Evolutionary conservation across 2,113 vertebrate genomes (phyloP).

Genomic region (Callospermophilus lateralis): DNA sequence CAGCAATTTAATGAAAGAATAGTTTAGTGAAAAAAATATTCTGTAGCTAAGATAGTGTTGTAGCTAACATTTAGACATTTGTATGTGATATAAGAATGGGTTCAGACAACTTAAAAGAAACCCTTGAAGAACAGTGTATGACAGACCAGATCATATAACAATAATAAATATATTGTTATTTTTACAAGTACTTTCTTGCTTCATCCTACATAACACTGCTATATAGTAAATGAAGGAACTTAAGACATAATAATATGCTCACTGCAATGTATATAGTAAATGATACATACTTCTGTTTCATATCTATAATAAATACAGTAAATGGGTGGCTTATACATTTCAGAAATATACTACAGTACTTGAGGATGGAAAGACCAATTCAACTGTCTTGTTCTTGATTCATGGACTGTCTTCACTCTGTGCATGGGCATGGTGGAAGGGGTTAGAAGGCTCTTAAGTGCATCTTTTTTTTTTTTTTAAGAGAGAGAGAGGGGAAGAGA

Average conservation of each 20-base stretch:
- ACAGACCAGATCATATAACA: too few relatives aligned
- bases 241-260: not conserved
- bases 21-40: not conserved
- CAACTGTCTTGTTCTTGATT: not conserved
- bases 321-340: not conserved
- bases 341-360: not conserved
- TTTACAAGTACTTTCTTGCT: not conserved
- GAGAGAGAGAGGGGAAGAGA: too few relatives aligned
- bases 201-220: not conserved
- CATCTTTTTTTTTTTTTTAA: too few relatives aligned
- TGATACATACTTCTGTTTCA: not conserved
- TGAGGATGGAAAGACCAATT: not conserved
- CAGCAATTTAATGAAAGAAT: not conserved
- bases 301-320: not conserved
- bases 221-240: not conserved
- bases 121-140: too few relatives aligned
- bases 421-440: not conserved
- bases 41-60: not conserved
- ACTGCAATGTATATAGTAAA: not conserved
- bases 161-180: not conserved
- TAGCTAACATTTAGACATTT: too few relatives aligned
- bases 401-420: not conserved
- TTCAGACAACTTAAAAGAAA: too few relatives aligned
- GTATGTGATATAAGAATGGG: too few relatives aligned
- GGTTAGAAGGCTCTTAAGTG: not conserved